phyloP scores from a whole-genome alignment of 2,113 vertebrate species.

The Hylia prasina region DNA sequence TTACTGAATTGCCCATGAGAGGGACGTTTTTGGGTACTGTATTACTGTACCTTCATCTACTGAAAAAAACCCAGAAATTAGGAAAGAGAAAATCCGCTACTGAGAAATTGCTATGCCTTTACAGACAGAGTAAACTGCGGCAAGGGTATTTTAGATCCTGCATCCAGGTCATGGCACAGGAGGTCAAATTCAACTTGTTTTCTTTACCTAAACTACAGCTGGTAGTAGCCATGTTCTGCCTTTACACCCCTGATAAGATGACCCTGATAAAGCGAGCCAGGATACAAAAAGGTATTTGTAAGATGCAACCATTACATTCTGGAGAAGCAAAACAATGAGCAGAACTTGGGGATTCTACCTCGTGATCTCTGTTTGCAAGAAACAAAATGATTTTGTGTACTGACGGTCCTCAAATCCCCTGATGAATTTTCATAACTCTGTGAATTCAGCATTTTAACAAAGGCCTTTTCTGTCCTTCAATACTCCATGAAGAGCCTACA shows the following conservation, averaged over 20 bases:
- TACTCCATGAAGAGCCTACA: neutral
- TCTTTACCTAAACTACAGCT: neutral
- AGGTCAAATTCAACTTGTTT: neutral
- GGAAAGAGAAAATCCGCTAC: neutral
- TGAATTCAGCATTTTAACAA: neutral
- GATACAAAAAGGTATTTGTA: neutral
- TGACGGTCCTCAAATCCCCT: neutral
- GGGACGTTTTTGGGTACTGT: neutral
- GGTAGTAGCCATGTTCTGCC: neutral
- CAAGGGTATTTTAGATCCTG: neutral
- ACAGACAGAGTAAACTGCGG: neutral
- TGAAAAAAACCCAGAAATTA: neutral
- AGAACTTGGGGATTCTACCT: neutral
- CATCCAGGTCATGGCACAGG: neutral
- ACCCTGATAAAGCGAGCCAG: neutral
- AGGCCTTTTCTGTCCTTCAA: neutral
- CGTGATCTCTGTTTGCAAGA: neutral
- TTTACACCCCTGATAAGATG: neutral
- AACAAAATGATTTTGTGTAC: neutral
- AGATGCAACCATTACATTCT: neutral
- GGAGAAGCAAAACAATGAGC: neutral
- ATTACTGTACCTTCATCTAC: neutral
- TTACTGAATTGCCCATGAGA: neutral
- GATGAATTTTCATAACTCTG: neutral
- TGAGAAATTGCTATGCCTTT: neutral